A percentile compares a stretch with the other conserved stretches of the same genome.
Evolutionary conservation across 2,113 vertebrate species (phyloP).

Genomic region (Protobothrops flavoviridis): DNA sequence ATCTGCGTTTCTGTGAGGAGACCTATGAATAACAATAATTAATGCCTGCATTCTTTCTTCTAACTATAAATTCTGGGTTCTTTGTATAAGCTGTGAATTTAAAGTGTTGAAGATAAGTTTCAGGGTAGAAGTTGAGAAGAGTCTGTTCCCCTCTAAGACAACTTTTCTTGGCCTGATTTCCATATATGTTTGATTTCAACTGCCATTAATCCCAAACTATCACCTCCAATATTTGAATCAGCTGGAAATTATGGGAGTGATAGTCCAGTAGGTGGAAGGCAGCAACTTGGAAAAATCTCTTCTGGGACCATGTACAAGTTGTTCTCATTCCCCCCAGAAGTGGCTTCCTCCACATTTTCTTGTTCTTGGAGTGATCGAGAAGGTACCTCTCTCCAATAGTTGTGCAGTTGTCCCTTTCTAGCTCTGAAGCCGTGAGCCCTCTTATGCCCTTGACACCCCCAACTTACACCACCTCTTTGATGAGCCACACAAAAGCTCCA

Average conservation of each 20-base stretch:
- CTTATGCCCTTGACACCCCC: background rate
- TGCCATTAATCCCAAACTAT: background rate
- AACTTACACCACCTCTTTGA: background rate
- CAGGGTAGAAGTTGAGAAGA: background rate
- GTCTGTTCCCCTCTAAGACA: background rate
- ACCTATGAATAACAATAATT: background rate
- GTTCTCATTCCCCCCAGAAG: background rate
- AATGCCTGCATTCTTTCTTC: background rate
- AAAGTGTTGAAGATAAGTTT: background rate
- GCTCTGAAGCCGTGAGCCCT: background rate
- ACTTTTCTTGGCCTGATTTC: background rate
- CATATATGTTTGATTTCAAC: background rate
- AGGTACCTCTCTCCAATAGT: background rate
- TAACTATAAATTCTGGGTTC: background rate
- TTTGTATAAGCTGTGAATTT: background rate
- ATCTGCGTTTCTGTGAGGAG: background rate
- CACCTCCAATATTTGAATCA: background rate
- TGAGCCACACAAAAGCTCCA: conserved; percentile 1
- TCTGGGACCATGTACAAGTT: background rate
- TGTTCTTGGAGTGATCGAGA: background rate
- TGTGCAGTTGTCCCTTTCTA: background rate
- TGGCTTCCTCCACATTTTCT: background rate
- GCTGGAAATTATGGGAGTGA: background rate
- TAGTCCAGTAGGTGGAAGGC: background rate
- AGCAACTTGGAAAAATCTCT: background rate